A percentile compares a stretch with the other conserved stretches of the same genome.
Conservation (phyloP, 2,797 vertebrate species). For the Enteromius paludinosus region DNA sequence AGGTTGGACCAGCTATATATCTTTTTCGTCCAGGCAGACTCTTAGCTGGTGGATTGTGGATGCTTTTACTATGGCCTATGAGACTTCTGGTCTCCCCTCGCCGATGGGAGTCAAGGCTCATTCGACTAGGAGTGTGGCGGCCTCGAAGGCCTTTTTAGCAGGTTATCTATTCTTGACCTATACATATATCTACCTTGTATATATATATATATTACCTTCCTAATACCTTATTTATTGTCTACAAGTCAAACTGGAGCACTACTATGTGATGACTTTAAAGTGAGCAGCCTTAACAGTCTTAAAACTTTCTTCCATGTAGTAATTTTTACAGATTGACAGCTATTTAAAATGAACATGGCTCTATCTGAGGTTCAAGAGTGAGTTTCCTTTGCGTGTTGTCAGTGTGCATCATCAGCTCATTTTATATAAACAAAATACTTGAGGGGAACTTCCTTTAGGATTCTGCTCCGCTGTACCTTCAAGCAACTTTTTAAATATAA, state of each 20-base stretch:
- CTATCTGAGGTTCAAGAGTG: neutral
- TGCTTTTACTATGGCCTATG: no score
- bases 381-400: neutral
- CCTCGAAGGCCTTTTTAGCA: no score
- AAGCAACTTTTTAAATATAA: constrained; percentile 7
- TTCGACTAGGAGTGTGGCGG: no score
- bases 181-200: no score
- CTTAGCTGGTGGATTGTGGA: no score
- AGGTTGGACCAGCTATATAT: no score
- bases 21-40: no score
- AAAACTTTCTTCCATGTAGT: neutral
- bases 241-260: neutral
- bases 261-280: neutral
- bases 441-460: neutral
- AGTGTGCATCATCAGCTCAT: neutral
- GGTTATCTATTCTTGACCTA: no score
- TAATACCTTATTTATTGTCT: neutral
- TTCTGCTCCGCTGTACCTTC: neutral
- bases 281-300: neutral
- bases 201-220: no score
- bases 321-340: neutral
- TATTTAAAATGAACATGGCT: neutral
- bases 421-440: neutral
- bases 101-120: no score
- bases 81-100: no score